Percentiles rank a stretch among this genome's conserved stretches.
phyloP scores from a whole-genome alignment of 1,140 invertebrate species.

The Coptotermes formosanus region DNA sequence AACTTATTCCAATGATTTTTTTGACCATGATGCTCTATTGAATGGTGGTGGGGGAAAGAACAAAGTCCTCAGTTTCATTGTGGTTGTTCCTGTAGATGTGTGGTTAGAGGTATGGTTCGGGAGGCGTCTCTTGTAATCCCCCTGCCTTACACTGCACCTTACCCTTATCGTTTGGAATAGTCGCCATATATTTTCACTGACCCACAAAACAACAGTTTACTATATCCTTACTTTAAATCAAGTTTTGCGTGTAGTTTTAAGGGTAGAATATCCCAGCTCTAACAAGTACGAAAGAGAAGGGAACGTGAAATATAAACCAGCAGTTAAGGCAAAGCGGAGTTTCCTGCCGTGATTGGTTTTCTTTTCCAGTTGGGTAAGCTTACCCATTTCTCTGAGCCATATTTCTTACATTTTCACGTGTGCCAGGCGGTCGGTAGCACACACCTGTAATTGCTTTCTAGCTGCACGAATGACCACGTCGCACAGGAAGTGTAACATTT shows the following conservation, averaged over 20 bases:
- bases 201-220: not conserved
- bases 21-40: too few species aligned
- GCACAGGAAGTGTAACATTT: too few species aligned
- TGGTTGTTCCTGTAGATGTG: too few species aligned
- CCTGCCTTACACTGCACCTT: not conserved
- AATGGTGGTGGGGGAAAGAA: too few species aligned
- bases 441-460: not conserved
- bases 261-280: too few species aligned
- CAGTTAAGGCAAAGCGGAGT: not conserved
- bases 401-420: not conserved
- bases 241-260: too few species aligned
- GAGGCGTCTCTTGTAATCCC: too few species aligned
- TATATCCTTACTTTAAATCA: not conserved
- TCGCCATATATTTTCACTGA: not conserved
- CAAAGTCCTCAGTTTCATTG: too few species aligned
- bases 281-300: not conserved
- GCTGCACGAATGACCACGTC: not conserved
- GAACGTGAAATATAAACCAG: not conserved
- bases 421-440: not conserved
- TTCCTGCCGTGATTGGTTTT: not conserved
- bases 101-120: too few species aligned
- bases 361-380: conserved; percentile 14
- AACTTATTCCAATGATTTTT: too few species aligned
- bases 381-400: not conserved
- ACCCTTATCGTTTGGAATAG: not conserved